A percentile compares a stretch with the other conserved stretches of the same genome.
phyloP scores from a whole-genome alignment of 2,888 invertebrate species.

The Portevinia maculata region DNA sequence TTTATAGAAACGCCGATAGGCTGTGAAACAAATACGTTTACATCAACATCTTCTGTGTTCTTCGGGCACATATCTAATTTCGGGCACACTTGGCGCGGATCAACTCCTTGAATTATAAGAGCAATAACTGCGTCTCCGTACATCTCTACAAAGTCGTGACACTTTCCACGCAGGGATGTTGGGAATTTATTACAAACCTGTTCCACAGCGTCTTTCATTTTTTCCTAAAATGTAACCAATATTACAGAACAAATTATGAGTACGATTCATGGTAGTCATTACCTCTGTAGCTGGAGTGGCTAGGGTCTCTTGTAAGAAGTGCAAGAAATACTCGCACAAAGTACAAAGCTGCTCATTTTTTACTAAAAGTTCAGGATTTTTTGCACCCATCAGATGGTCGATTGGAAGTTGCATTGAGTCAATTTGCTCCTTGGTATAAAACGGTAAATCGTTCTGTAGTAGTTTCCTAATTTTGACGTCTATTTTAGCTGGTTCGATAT shows the following conservation, averaged over 20 bases:
- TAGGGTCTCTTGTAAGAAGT: slow-evolving; percentile 89
- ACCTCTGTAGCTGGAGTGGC: slow-evolving; percentile 88
- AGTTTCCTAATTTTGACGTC: slow-evolving; percentile 79
- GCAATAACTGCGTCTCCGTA: slow-evolving; percentile 92
- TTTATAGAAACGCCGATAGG: slow-evolving; percentile 76
- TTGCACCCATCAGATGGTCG: slow-evolving; percentile 83
- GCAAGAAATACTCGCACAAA: slow-evolving; percentile 92
- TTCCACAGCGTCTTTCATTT: slow-evolving; percentile 87
- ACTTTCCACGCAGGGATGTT: slow-evolving; percentile 85
- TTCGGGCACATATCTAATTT: slow-evolving; percentile 87
- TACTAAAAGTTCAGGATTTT: slow-evolving; percentile 78
- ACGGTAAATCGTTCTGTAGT: slow-evolving; percentile 78
- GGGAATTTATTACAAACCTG: slow-evolving; percentile 89
- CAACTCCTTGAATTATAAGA: slow-evolving; percentile 87
- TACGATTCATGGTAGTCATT: slow-evolving; percentile 46
- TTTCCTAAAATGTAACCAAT: slow-evolving; percentile 83
- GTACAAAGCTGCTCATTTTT: slow-evolving; percentile 86
- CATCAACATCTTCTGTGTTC: slow-evolving; percentile 81
- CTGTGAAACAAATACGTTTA: slow-evolving; percentile 84
- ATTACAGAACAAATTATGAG: background rate
- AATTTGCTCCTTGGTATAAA: slow-evolving; percentile 79
- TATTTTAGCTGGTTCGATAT: slow-evolving; percentile 82
- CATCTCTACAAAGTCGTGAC: slow-evolving; percentile 89
- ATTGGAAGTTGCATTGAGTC: slow-evolving; percentile 84
- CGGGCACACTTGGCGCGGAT: slow-evolving; percentile 85